Evolutionary conservation across 2,888 invertebrate species (phyloP).

Genomic region (Pterostichus niger): DNA sequence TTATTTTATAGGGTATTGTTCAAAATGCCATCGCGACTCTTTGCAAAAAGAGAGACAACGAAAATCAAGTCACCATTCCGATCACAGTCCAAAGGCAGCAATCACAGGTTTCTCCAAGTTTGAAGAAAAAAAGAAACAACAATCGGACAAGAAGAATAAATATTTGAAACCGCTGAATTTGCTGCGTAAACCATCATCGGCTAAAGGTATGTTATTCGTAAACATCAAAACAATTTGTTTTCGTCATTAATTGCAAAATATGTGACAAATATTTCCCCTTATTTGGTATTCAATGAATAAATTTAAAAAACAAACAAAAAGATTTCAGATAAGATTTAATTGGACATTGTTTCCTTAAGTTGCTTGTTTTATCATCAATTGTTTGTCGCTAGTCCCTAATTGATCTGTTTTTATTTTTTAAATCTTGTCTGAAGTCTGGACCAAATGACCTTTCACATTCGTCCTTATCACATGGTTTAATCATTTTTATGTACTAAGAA

Average conservation of each 20-base stretch:
- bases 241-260: not conserved
- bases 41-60: conserved; percentile 82
- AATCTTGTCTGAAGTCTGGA: conserved; percentile 41
- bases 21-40: conserved; percentile 94
- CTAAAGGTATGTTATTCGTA: conserved; percentile 78
- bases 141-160: conserved; percentile 85
- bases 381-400: not conserved
- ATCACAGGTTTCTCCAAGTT: conserved; percentile 87
- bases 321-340: conserved; percentile 24
- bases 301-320: not conserved
- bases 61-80: conserved; percentile 72
- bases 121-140: conserved; percentile 91
- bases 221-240: conserved; percentile 34
- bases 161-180: conserved; percentile 84
- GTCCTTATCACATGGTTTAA: conserved; percentile 1
- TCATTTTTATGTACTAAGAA: conserved; percentile 14
- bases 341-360: conserved; percentile 26
- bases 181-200: conserved; percentile 85
- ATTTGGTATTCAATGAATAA: conserved; percentile 7
- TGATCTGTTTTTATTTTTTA: conserved; percentile 19
- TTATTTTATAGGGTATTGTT: conserved; percentile 89
- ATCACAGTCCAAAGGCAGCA: conserved; percentile 74
- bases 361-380: conserved; percentile 23
- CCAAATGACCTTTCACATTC: conserved; percentile 53
- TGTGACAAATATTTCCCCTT: not conserved